These are phyloP conservation scores for Channa striata DNA, from an alignment of 2,797 vertebrate genomes.

Conservation along the genomic window DNA sequence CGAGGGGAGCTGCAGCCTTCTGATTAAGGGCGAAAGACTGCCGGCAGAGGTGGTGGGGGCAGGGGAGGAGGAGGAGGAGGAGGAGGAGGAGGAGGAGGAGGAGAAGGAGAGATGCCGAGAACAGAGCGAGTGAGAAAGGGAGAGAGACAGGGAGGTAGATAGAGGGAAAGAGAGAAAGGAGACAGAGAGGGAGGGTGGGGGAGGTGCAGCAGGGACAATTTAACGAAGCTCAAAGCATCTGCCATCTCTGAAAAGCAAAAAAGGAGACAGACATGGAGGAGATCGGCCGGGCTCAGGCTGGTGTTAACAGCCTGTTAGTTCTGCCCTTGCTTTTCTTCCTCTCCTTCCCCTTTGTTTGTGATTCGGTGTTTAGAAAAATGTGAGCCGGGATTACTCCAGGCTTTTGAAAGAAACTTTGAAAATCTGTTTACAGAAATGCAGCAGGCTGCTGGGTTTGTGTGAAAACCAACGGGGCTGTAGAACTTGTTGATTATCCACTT, in stretches of 20 bases:
- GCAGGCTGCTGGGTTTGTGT: constrained; percentile 4
- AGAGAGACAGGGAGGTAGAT: constrained; percentile 57
- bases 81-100: constrained; percentile 35
- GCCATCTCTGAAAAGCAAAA: constrained; percentile 75
- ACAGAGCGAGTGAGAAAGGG: constrained; percentile 64
- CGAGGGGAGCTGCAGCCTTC: constrained; percentile 72
- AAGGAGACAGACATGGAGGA: constrained; percentile 70
- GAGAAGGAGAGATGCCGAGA: constrained; percentile 54
- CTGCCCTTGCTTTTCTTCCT: constrained; percentile 64
- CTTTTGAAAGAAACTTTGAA: constrained; percentile 60
- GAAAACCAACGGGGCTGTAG: constrained; percentile 18
- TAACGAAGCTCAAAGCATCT: constrained; percentile 81
- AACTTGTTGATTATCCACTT: constrained; percentile 56
- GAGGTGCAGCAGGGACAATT: constrained; percentile 79
- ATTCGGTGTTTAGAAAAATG: constrained; percentile 63
- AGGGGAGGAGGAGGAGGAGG: constrained; percentile 37
- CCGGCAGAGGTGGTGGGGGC: constrained; percentile 60
- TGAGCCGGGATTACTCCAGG: constrained; percentile 55
- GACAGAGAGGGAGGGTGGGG: constrained; percentile 54
- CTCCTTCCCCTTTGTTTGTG: constrained; percentile 73
- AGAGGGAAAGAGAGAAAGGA: constrained; percentile 57
- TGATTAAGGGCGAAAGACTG: constrained; percentile 85
- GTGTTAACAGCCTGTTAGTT: constrained; percentile 77
- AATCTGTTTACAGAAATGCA: constrained; percentile 42
- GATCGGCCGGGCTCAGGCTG: constrained; percentile 65